Conservation (phyloP, 2,797 vertebrate genomes). For the Megaceryle alcyon region DNA sequence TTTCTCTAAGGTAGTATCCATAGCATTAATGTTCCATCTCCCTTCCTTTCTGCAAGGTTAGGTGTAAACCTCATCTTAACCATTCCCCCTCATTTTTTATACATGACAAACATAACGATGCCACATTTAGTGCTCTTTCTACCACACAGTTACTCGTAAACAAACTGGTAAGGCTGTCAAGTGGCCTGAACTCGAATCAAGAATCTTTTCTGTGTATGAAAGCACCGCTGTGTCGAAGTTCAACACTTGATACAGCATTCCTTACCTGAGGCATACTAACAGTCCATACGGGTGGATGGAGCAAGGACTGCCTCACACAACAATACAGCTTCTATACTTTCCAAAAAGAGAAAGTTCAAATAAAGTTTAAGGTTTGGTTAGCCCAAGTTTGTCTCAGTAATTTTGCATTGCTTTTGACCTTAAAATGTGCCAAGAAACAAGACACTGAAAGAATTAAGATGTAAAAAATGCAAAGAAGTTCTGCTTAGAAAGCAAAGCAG, state of each 20-base stretch:
- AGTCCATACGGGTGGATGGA: background rate
- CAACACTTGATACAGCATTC: background rate
- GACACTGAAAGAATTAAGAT: background rate
- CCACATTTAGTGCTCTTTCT: background rate
- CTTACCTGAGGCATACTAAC: background rate
- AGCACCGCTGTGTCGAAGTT: background rate
- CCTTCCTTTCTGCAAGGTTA: background rate
- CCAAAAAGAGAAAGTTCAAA: background rate
- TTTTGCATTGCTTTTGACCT: background rate
- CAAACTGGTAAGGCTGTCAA: background rate
- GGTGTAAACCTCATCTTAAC: background rate
- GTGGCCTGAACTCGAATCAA: background rate
- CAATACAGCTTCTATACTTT: background rate
- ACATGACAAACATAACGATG: background rate
- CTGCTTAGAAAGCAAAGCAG: conserved; percentile 11
- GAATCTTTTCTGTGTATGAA: background rate
- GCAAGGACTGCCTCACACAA: background rate
- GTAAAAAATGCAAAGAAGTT: background rate
- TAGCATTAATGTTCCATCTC: background rate
- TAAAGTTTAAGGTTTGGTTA: background rate
- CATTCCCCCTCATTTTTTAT: background rate
- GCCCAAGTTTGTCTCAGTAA: background rate
- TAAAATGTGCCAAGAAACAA: background rate
- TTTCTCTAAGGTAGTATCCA: background rate
- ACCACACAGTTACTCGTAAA: background rate